phyloP scores from a whole-genome alignment of 2,888 invertebrate species.

The Scrobipalpa costella region DNA sequence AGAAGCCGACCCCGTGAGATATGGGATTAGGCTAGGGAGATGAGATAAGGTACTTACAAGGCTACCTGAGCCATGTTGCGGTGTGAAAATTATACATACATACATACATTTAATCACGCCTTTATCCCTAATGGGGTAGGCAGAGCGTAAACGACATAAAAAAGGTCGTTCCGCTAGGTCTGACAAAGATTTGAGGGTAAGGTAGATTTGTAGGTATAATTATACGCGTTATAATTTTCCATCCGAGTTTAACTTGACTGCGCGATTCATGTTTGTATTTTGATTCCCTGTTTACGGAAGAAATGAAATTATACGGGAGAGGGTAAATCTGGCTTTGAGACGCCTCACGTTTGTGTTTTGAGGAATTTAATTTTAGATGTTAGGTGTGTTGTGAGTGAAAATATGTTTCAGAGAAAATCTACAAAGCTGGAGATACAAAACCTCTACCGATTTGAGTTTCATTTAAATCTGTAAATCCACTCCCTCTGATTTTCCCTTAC shows the following conservation, averaged over 20 bases:
- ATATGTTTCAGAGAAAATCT: background rate
- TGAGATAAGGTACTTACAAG: too few relatives aligned
- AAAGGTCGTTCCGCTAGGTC: too few relatives aligned
- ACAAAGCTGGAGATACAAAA: background rate
- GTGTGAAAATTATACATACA: background rate
- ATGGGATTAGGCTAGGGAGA: too few relatives aligned
- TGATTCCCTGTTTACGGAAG: background rate
- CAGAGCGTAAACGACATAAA: too few relatives aligned
- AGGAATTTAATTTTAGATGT: background rate
- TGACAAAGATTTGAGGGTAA: too few relatives aligned
- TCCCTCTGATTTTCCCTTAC: too few relatives aligned
- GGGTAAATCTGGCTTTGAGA: background rate
- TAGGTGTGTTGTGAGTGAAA: background rate
- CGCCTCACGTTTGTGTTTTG: background rate
- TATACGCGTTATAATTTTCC: background rate
- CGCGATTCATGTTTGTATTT: background rate
- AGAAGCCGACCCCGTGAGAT: too few relatives aligned
- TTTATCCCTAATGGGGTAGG: too few relatives aligned
- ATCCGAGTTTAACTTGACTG: background rate
- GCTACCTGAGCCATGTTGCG: background rate
- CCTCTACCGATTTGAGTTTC: background rate
- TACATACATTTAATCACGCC: too few relatives aligned
- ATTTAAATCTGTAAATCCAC: too few relatives aligned
- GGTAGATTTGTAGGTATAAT: too few relatives aligned
- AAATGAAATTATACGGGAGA: constrained; percentile 1